Base-by-base conservation (phyloP, 1,140 invertebrate genomes). In the Delia radicum region DNA sequence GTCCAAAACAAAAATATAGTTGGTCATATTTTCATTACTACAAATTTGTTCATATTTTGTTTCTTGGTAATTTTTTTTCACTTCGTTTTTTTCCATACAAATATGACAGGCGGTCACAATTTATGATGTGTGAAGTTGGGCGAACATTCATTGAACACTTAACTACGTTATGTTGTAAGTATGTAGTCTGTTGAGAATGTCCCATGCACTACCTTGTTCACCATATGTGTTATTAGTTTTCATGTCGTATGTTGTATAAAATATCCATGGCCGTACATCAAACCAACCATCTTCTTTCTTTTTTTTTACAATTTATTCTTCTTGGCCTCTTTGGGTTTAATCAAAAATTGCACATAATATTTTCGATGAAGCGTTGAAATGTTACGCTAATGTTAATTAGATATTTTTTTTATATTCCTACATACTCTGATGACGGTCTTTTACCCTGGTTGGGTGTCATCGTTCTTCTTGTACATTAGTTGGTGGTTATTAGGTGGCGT, bases 81-180 rank as follows among this genome's bases (percentile, higher is more conserved):
- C 18, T 55, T 18, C 24, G 18, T 55, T 55, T 55, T 55, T 2
- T 55, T 55, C 4, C n/a, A 3, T 55, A 72, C 71, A 48, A 21
- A 46, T 55, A 74, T 74, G 73, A 74, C 73, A 74, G 73, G 73
- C 73, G 73, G 73, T 61, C 55, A 61, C 55, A 74, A 63, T 63
- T 74, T 74, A 74, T 74, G 73, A 74, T 63, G 73, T 74, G 73
- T 74, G 55, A 74, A 74, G 71, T 73, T 73, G 71, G 71, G 71
- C 71, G 71, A 73, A 46, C 37, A 69, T 69, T 69, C 65, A 69
- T 69, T 69, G 65, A 69, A 69, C 65, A 69, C 65, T 69, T 69
- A 29, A 12, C 12, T 28, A 27, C 7, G 24, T 15, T 13, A 18
- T 33, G 65, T 69, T 21, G 26, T 69, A 33, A 33, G 31, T 29